Percentiles rank a stretch among this genome's conserved stretches.
Evolutionary conservation across 2,797 vertebrate species (phyloP).

Genomic region (Scleropages formosus): DNA sequence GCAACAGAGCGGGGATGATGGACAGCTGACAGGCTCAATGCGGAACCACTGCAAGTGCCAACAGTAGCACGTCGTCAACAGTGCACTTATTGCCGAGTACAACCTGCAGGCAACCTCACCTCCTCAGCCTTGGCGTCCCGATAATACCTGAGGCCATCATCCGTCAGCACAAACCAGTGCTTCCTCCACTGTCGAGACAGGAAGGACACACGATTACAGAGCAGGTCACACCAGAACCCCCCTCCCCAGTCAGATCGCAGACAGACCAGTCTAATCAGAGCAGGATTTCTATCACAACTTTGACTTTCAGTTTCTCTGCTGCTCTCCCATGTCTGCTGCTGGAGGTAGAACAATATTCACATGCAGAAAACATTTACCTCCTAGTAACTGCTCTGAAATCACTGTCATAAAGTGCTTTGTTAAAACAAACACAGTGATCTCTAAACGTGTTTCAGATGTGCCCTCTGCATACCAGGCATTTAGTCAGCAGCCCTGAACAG

Average conservation of each 20-base stretch:
- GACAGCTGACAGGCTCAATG: no score
- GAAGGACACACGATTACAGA: constrained; percentile 16
- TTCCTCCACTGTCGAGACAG: constrained; percentile 83
- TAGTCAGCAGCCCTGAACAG: not conserved
- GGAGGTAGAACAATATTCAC: not conserved
- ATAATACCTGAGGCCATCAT: constrained; percentile 84
- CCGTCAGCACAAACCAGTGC: constrained; percentile 90
- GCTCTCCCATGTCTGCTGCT: not conserved
- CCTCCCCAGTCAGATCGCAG: not conserved
- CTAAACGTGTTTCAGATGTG: not conserved
- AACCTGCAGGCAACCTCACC: constrained; percentile 72
- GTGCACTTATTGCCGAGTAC: no score
- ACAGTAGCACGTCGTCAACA: no score
- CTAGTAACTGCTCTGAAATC: not conserved
- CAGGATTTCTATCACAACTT: not conserved
- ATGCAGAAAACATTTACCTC: not conserved
- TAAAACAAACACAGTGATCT: not conserved
- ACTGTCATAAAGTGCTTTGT: not conserved
- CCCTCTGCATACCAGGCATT: not conserved
- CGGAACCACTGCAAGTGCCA: no score
- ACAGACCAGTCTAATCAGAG: not conserved
- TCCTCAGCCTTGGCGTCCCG: constrained; percentile 87
- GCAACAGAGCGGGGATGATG: no score
- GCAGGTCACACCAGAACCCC: not conserved
- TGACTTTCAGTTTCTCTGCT: not conserved